phyloP scores from a whole-genome alignment of 2,113 vertebrate species.

The Azemiops feae region DNA sequence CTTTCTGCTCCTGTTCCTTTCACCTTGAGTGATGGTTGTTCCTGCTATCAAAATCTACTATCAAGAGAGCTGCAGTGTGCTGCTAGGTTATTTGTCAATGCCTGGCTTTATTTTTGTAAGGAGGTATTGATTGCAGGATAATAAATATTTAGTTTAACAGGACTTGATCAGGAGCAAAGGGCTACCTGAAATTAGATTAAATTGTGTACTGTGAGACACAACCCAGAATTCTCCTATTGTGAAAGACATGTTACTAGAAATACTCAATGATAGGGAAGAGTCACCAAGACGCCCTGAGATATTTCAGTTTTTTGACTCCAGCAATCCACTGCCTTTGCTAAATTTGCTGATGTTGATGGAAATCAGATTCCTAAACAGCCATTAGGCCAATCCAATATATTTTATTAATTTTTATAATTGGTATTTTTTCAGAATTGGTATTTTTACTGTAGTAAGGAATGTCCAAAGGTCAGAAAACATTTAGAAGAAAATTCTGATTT shows the following conservation, averaged over 20 bases:
- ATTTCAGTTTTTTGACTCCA: background rate
- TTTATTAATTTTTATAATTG: background rate
- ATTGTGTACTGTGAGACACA: conserved; percentile 48
- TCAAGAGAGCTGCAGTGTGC: conserved; percentile 43
- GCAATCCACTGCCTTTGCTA: background rate
- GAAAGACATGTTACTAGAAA: conserved; percentile 14
- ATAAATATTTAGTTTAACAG: conserved; percentile 75
- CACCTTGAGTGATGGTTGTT: conserved; percentile 53
- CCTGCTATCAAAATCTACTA: conserved; percentile 48
- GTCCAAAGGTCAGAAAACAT: background rate
- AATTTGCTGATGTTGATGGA: background rate
- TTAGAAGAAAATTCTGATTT: background rate
- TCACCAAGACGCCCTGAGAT: background rate
- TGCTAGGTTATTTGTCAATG: conserved; percentile 68
- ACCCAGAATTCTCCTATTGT: conserved; percentile 29
- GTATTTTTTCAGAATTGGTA: background rate
- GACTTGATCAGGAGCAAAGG: conserved; percentile 68
- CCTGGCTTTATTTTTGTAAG: conserved; percentile 66
- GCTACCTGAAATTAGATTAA: conserved; percentile 61
- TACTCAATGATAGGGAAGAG: background rate
- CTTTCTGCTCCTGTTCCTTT: background rate
- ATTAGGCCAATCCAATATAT: background rate
- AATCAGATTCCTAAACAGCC: background rate
- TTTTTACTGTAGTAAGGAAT: background rate
- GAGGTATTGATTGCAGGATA: conserved; percentile 71